Conservation (phyloP, 2,888 invertebrate species). For the Asteroscopus sphinx region DNA sequence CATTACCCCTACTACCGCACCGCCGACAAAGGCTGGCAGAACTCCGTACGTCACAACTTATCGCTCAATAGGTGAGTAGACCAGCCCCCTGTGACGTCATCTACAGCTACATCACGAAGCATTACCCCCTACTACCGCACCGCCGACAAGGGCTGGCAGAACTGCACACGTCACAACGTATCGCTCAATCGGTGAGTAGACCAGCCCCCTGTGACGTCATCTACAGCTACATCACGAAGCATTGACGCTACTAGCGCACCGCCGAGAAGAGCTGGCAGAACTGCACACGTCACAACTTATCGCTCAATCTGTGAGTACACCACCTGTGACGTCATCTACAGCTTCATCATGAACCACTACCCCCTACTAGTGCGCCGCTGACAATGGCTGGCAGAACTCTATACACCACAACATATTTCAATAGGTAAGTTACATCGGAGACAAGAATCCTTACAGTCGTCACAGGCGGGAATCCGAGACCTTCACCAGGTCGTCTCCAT, state of each 20-base stretch:
- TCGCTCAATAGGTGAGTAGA: constrained; percentile 95
- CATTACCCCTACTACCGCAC: constrained; percentile 91
- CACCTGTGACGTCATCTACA: no score
- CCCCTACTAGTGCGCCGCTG: constrained; percentile 94
- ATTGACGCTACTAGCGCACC: constrained; percentile 91
- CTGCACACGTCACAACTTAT: constrained; percentile 98
- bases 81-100: no score
- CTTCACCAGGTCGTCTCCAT: no score
- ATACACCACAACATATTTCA: constrained; percentile 99
- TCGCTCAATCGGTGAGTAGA: constrained; percentile 95
- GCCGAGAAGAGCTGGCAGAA: constrained; percentile 99
- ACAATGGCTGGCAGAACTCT: constrained; percentile 99
- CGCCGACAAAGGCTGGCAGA: constrained; percentile 99
- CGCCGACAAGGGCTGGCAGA: constrained; percentile 99
- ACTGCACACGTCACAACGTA: constrained; percentile 99
- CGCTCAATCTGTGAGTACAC: constrained; percentile 94
- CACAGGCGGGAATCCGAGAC: no score
- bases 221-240: no score
- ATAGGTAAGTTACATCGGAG: constrained; percentile 94
- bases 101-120: no score
- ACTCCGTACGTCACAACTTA: constrained; percentile 99
- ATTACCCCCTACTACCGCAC: constrained; percentile 91
- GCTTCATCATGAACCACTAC: no score
- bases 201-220: no score
- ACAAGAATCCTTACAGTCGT: no score